Evolutionary conservation across 2,888 invertebrate genomes (phyloP), one percentile per base, ranked within the genome.

Genomic region (Sphecodes monilicornis): DNA sequence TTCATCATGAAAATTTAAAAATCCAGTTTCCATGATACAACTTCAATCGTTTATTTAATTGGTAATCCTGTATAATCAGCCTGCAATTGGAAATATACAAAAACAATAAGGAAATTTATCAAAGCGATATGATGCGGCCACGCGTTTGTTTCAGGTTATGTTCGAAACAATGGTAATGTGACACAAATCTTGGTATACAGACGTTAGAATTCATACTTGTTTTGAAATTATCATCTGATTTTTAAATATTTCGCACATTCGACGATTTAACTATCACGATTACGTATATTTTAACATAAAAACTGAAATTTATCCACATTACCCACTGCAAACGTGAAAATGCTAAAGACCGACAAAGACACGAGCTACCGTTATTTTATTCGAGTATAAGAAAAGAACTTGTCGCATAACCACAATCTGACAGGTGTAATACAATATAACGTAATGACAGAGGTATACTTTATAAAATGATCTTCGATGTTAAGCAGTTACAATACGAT

Each of bases 1-100:
- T 91, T 94, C 95, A 93, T 95, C 95, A 86, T 95, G 94, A 89
- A 95, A 95, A 93, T 95, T 95, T 85, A 95, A 91, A 90, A 95
- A 95, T 90, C 95, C 95, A 85, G 95, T 94, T 94, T 96, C 96
- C 96, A 96, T 96, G 89, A 77, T 84, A 86, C 82, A 57, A 69
- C 57, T 69, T 77, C 76, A 13, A 64, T 32, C 32, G 41, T 10
- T 69, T 66, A 68, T n/a, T 54, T 11, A 70, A 78, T 39, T 10
- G 74, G n/a, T 43, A 69, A 72, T 36, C 32, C 13, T 64, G 26
- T 39, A 72, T 13, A 46, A 46, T 32, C 39, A 43, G 22, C 60
- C 85, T 85, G 80, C 41, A 85, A 85, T 36, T 69, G 29, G 66
- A 64, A 32, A 6, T 43, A 54, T 36, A 70, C 54, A 60, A 41